These are phyloP conservation scores for Microctonus hyperodae DNA, from an alignment of 2,888 invertebrate genomes.

Conservation along the genomic window DNA sequence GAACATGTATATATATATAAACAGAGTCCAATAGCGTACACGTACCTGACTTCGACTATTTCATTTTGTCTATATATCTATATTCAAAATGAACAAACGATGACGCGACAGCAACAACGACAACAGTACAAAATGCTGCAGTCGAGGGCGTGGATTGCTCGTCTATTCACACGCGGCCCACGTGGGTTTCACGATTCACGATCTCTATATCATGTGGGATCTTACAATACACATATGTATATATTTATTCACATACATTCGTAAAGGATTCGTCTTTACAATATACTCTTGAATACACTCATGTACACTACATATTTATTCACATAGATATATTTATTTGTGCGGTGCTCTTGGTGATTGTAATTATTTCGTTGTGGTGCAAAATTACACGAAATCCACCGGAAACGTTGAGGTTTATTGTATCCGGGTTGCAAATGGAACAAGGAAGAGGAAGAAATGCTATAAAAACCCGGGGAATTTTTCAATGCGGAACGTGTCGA, in stretches of 20 bases:
- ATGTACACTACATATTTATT: too few relatives aligned
- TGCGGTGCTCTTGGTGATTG: constrained; percentile 43
- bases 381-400: constrained; percentile 8
- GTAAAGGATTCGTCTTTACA: not conserved
- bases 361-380: constrained; percentile 4
- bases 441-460: constrained; percentile 48
- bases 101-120: not conserved
- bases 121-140: constrained; percentile 11
- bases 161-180: constrained; percentile 58
- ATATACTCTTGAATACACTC: too few relatives aligned
- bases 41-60: not conserved
- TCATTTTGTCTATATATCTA: not conserved
- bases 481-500: constrained; percentile 52
- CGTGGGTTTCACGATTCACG: constrained; percentile 20
- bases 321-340: not conserved
- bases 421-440: constrained; percentile 34
- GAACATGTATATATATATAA: not conserved
- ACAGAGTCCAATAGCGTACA: not conserved
- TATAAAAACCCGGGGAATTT: constrained; percentile 34
- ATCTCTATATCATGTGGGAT: not conserved
- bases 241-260: not conserved
- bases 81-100: not conserved
- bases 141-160: constrained; percentile 26
- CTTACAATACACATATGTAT: not conserved
- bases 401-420: constrained; percentile 22